Conservation (phyloP, 64 coral and sea anemone species). For the Montipora sp. region DNA sequence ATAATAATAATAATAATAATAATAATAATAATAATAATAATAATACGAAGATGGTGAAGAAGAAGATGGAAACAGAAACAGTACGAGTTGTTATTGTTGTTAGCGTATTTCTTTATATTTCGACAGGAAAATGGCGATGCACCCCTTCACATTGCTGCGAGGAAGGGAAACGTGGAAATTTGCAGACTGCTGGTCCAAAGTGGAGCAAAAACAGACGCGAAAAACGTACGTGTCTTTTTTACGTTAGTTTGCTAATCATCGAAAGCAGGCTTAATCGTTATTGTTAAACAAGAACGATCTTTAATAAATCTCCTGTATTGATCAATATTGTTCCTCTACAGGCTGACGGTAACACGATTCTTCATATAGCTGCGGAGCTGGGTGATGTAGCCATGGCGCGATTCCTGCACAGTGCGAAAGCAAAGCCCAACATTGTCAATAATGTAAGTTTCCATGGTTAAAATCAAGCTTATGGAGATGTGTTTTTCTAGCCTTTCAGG, state of each 20-base stretch:
- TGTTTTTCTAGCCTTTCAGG: no score
- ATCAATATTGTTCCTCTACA: background rate
- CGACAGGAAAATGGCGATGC: slow-evolving; percentile 74
- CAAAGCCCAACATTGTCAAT: slow-evolving; percentile 20
- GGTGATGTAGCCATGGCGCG: slow-evolving; percentile 22
- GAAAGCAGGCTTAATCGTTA: background rate
- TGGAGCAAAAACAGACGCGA: slow-evolving; percentile 74
- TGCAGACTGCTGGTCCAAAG: slow-evolving; percentile 60
- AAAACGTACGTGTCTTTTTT: slow-evolving; percentile 65
- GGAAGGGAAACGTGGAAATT: slow-evolving; percentile 62
- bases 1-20: no score
- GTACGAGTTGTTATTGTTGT: no score
- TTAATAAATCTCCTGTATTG: background rate
- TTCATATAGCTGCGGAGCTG: slow-evolving; percentile 55
- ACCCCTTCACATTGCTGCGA: slow-evolving; percentile 61
- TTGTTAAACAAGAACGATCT: background rate
- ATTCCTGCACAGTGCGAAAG: slow-evolving; percentile 20
- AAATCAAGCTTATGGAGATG: background rate
- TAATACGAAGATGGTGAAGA: no score
- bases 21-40: no score
- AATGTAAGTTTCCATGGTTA: background rate
- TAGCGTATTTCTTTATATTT: background rate
- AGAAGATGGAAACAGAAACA: no score
- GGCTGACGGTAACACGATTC: slow-evolving; percentile 30
- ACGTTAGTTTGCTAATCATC: background rate